These are phyloP conservation scores for Pristionchus entomophagus DNA, from an alignment of 2,888 invertebrate genomes.

Conservation along the genomic window DNA sequence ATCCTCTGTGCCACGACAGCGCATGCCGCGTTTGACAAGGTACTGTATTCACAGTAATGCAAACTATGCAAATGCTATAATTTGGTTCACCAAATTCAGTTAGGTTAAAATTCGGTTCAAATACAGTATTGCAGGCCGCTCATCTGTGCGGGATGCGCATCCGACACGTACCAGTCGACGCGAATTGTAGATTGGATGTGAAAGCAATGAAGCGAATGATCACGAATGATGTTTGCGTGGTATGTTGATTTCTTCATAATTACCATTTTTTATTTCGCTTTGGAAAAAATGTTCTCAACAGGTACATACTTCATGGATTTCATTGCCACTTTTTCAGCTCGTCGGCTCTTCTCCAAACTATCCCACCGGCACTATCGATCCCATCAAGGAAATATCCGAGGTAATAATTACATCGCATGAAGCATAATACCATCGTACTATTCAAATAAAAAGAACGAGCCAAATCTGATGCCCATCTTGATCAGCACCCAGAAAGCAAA, in stretches of 20 bases:
- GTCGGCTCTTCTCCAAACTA: conserved; percentile 95
- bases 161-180: conserved; percentile 84
- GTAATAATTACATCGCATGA: too few relatives aligned
- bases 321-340: conserved; percentile 84
- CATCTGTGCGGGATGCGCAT: conserved; percentile 86
- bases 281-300: too few relatives aligned
- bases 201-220: conserved; percentile 69
- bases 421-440: too few relatives aligned
- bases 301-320: too few relatives aligned
- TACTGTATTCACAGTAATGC: too few relatives aligned
- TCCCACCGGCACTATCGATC: conserved; percentile 96
- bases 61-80: too few relatives aligned
- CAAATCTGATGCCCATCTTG: too few relatives aligned
- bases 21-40: conserved; percentile 96
- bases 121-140: conserved; percentile 75
- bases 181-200: conserved; percentile 75
- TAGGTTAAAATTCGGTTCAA: neutral
- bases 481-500: too few relatives aligned
- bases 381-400: conserved; percentile 87
- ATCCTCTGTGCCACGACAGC: conserved; percentile 91
- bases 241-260: conserved; percentile 55
- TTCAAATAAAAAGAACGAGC: too few relatives aligned
- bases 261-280: neutral
- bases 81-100: too few relatives aligned
- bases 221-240: conserved; percentile 71